A percentile compares a stretch with the other conserved stretches of the same genome.
phyloP scores from a whole-genome alignment of 1,140 invertebrate genomes.

The Pseudomyrmex sp. region DNA sequence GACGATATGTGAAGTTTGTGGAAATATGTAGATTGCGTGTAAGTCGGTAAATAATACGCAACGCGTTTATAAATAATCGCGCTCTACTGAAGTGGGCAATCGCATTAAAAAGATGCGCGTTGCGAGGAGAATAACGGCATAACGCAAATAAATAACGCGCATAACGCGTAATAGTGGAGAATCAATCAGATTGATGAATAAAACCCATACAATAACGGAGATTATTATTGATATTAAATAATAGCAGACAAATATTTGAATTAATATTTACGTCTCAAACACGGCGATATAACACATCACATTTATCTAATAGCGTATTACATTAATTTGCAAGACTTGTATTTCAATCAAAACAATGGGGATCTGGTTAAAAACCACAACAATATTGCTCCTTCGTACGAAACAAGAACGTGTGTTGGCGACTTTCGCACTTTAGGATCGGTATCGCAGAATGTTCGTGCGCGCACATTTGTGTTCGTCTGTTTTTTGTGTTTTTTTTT shows the following conservation, averaged over 20 bases:
- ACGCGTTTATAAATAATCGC: slow-evolving; percentile 40
- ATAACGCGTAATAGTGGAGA: background rate
- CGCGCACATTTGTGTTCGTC: background rate
- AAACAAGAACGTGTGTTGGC: slow-evolving; percentile 45
- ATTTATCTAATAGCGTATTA: background rate
- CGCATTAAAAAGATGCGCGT: slow-evolving; percentile 12
- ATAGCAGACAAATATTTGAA: background rate
- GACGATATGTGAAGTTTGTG: slow-evolving; percentile 18
- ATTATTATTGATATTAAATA: background rate
- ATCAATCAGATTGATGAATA: slow-evolving; percentile 26
- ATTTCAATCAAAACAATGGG: too few relatives aligned
- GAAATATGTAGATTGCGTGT: slow-evolving; percentile 39
- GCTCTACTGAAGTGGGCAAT: slow-evolving; percentile 15
- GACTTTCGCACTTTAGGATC: slow-evolving; percentile 35
- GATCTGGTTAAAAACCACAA: slow-evolving; percentile 25
- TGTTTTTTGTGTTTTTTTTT: background rate
- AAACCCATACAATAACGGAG: background rate
- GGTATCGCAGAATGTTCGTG: slow-evolving; percentile 30
- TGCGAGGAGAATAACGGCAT: slow-evolving; percentile 5
- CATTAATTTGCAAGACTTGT: background rate
- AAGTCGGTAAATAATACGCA: slow-evolving; percentile 44
- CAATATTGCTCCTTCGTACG: slow-evolving; percentile 52
- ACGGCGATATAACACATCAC: background rate
- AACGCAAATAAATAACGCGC: background rate
- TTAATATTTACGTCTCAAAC: background rate